Evolutionary conservation across 2,888 invertebrate species (phyloP), one percentile per base, ranked within the genome.

Genomic region (Petrolisthes manimaculis): DNA sequence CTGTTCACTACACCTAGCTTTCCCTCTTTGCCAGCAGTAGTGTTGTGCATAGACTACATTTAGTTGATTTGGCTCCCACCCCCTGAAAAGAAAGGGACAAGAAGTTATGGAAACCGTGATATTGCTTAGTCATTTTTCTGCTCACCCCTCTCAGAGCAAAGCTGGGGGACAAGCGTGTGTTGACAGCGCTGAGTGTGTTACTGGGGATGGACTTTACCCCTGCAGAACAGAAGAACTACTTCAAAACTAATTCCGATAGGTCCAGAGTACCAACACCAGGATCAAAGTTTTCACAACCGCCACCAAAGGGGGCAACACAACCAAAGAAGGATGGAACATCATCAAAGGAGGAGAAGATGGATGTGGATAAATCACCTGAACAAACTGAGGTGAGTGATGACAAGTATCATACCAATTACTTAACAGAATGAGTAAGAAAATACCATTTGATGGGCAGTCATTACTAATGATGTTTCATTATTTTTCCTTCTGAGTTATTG

Each of bases 181-280:
- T 96, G 83, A 95, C 95, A 5, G 96, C 96, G 0, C 93, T 97
- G 4, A 95, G 95, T 92, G 95, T 96, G 12, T 93, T 96, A 91
- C 93, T 96, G 24, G 96, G 95, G 21, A 91, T 96, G 14, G 94
- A 95, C 91, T 90, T 94, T 6, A 91, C 91, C 3, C 91, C 92
- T 75, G 94, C 93, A 5, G 93, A 95, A 92, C 92, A 94, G 94
- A 94, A 91, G 89, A 90, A 55, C 85, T 88, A 24, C n/a, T 71
- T 21, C 56, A 24, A 2, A 37, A 6, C 37, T 37, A 37, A 37
- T 37, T 37, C 12, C n/a, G 71, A 53, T 78, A 21, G n/a, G 55
- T 79, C 61, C 75, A 69, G 18, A 37, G n/a, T 71, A 53, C 84
- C 84, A 5, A 21, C 83, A n/a, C 55, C 75, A 12, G 55, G 14